Percentiles rank a stretch among this genome's conserved stretches.
Conservation (phyloP, 2,888 invertebrate species). For the Ormia ochracea region DNA sequence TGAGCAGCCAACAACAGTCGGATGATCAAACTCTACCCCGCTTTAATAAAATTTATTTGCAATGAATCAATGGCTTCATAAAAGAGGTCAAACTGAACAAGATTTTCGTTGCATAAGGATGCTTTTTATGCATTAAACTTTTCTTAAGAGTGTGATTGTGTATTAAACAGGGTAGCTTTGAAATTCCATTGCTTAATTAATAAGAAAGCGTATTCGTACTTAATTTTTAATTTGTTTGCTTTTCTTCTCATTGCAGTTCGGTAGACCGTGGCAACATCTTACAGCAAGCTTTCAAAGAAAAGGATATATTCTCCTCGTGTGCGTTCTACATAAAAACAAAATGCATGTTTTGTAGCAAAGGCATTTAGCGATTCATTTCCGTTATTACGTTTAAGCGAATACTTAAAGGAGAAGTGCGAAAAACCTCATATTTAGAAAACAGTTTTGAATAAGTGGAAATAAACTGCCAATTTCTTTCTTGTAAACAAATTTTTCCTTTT, state of each 20-base stretch:
- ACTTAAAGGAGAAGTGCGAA: neutral
- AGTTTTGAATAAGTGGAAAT: neutral
- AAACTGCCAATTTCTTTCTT: slow-evolving; percentile 36
- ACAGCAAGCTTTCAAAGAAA: neutral
- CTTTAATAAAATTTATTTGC: neutral
- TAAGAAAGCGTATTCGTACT: slow-evolving; percentile 5
- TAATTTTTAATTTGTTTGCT: neutral
- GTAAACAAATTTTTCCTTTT: slow-evolving; percentile 31
- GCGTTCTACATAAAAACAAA: slow-evolving; percentile 32
- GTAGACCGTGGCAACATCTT: slow-evolving; percentile 16
- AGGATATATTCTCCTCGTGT: neutral
- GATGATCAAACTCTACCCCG: neutral
- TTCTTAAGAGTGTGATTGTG: neutral
- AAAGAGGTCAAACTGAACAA: slow-evolving; percentile 37
- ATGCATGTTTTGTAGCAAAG: slow-evolving; percentile 62
- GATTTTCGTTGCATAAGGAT: neutral
- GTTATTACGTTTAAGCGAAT: slow-evolving; percentile 20
- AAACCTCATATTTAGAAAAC: slow-evolving; percentile 12
- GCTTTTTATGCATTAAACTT: neutral
- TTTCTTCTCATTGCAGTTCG: slow-evolving; percentile 46
- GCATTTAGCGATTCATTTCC: slow-evolving; percentile 27
- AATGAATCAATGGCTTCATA: neutral
- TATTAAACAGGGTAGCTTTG: slow-evolving; percentile 1
- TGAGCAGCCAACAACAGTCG: slow-evolving; percentile 9
- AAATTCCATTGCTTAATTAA: slow-evolving; percentile 32